phyloP scores from a whole-genome alignment of 2,113 vertebrate species.

The Phylloscopus trochilus region DNA sequence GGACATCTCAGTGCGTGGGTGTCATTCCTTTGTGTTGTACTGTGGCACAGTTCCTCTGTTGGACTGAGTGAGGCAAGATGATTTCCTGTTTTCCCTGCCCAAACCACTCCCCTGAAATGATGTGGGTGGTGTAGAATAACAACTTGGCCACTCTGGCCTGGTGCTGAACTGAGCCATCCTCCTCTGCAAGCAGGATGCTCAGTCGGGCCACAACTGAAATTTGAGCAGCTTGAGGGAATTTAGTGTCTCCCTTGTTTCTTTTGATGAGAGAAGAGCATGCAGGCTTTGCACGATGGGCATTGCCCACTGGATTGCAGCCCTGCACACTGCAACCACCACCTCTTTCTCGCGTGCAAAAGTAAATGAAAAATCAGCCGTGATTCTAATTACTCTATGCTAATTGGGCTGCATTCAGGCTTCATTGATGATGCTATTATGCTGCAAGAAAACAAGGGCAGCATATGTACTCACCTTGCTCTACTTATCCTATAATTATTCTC shows the following conservation, averaged over 20 bases:
- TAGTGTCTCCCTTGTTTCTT: neutral
- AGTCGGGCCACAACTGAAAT: neutral
- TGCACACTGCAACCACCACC: neutral
- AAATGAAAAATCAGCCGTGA: constrained; percentile 3
- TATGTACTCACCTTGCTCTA: constrained; percentile 54
- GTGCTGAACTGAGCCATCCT: neutral
- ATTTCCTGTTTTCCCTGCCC: neutral
- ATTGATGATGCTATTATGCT: constrained; percentile 53
- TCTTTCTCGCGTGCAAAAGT: neutral
- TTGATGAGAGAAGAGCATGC: neutral
- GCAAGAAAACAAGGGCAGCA: constrained; percentile 58
- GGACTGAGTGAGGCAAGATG: neutral
- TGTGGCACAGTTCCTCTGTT: neutral
- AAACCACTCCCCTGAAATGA: neutral
- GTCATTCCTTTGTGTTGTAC: too few relatives aligned
- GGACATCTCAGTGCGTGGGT: too few relatives aligned
- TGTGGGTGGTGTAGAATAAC: neutral
- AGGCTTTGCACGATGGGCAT: neutral
- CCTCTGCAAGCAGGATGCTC: neutral
- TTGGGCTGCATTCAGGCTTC: constrained; percentile 61
- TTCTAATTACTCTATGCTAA: constrained; percentile 65
- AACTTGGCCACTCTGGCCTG: neutral
- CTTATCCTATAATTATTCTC: constrained; percentile 10
- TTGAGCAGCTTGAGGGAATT: neutral
- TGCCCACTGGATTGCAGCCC: neutral